A percentile compares a stretch with the other conserved stretches of the same genome.
These are phyloP conservation scores for Varecia variegata DNA, from an alignment of 2,797 vertebrate genomes.

Conservation along the genomic window DNA sequence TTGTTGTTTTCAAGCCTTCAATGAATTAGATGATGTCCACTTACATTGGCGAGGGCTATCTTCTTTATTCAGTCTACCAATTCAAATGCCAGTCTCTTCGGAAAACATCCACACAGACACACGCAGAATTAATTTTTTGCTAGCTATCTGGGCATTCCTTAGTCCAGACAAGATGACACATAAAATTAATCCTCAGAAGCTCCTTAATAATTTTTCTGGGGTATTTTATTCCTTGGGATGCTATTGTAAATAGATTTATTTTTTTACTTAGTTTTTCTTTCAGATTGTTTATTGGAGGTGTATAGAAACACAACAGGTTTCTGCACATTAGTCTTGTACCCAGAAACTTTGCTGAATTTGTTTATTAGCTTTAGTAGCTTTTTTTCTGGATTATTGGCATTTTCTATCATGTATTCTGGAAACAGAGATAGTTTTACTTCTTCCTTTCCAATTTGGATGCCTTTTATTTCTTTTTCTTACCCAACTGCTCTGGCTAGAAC, in stretches of 20 bases:
- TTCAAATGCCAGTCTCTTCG: not conserved
- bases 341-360: not conserved
- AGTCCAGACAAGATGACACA: not conserved
- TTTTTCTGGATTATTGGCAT: not conserved
- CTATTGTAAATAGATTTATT: not conserved
- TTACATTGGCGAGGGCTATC: too few relatives aligned
- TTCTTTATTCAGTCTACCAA: not conserved
- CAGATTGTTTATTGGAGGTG: not conserved
- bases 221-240: not conserved
- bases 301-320: not conserved
- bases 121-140: not conserved
- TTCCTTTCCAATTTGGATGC: not conserved
- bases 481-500: not conserved
- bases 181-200: not conserved
- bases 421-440: not conserved
- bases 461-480: not conserved
- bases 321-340: not conserved
- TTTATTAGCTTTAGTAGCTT: not conserved
- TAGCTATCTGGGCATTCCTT: not conserved
- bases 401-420: not conserved
- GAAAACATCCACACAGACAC: not conserved
- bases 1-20: not conserved
- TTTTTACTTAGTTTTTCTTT: not conserved
- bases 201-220: not conserved
- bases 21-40: not conserved